Evolutionary conservation across 2,113 vertebrate genomes (phyloP), one percentile per base, ranked within the genome.

Genomic region (Entelurus aequoreus): DNA sequence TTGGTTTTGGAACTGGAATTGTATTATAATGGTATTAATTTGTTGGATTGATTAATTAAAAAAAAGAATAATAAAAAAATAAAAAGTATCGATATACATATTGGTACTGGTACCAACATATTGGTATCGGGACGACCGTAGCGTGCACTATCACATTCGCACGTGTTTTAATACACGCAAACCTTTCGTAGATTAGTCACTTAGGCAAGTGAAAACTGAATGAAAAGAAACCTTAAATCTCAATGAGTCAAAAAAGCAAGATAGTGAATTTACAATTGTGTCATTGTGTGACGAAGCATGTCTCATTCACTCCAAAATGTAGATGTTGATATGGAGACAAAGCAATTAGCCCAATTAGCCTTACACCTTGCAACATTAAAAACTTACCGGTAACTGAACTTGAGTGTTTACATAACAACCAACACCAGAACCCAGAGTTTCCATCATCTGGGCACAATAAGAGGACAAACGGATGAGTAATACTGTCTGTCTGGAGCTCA

Each of bases 401-500:
- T 50, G 48, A 10, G 54, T 52, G 55, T 40, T 77, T 69, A 71
- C 37, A 53, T 21, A 74, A 68, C 48, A 54, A 52, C 66, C 50
- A 8, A 40, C 47, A 49, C 49, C 19, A 53, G 47, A 35, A 54
- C 6, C 50, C 54, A 50, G 46, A 51, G 51, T 68, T 74, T 69
- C 71, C 74, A 73, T 83, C 63, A 81, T 69, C n/a, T 66, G 60
- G 50, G 57, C 61, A 60, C 11, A 14, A 13, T 49, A 28, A 49
- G 49, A 50, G 62, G 62, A 77, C 73, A 71, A 66, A 73, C 68
- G 66, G 63, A 76, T 55, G 21, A 28, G 42, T 61, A 75, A 71
- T 74, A 55, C 75, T 50, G 80, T 83, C 79, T 81, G 77, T 86
- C 86, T 84, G 62, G 58, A 60, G 44, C 51, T 72, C 68, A 44